These are phyloP conservation scores for Phrynosoma platyrhinos DNA, from an alignment of 2,113 vertebrate species.

Conservation along the genomic window DNA sequence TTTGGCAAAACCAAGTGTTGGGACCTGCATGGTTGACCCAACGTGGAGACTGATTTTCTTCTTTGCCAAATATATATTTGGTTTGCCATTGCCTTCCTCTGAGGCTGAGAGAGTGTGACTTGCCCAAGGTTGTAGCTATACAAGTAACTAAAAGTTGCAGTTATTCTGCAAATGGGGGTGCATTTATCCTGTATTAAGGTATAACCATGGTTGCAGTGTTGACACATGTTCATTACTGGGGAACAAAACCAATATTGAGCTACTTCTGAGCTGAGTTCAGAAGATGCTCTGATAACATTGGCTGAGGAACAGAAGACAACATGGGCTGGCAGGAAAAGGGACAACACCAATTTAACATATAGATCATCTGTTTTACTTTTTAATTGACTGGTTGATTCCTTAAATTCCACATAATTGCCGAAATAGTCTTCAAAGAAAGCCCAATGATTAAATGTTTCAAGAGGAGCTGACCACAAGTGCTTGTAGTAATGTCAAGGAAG, in stretches of 20 bases:
- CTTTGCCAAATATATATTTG: too few species aligned
- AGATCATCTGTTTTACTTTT: background rate
- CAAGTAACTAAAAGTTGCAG: background rate
- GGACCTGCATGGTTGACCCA: too few species aligned
- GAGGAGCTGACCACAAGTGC: background rate
- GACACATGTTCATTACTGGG: background rate
- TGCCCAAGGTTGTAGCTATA: too few species aligned
- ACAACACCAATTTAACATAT: background rate
- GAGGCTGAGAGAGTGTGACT: too few species aligned
- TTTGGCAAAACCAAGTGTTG: background rate
- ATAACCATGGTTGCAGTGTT: background rate
- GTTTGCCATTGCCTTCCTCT: too few species aligned
- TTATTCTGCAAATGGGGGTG: background rate
- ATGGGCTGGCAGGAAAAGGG: conserved; percentile 38
- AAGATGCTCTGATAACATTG: background rate
- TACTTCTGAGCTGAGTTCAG: background rate
- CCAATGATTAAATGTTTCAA: conserved; percentile 23
- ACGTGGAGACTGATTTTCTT: too few species aligned
- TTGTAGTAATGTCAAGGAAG: background rate
- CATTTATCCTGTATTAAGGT: background rate
- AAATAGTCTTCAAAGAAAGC: conserved; percentile 35
- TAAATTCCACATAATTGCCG: conserved; percentile 22
- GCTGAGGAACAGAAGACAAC: conserved; percentile 34
- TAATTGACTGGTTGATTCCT: conserved; percentile 11
- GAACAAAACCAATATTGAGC: background rate